Conservation (phyloP, 2,113 vertebrate genomes). For the Entelurus aequoreus region DNA sequence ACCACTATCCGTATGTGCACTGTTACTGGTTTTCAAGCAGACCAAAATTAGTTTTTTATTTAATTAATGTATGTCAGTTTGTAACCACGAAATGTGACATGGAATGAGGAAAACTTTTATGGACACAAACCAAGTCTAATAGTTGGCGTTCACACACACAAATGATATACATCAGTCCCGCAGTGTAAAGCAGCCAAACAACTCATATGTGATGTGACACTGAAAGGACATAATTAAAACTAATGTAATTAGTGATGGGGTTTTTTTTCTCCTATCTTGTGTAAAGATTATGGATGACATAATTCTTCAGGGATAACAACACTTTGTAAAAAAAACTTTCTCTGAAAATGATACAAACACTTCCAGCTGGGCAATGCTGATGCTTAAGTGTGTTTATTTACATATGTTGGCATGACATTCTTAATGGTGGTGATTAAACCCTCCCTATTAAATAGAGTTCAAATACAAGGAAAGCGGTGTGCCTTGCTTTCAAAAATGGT, state of each 20-base stretch:
- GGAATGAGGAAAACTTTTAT: background rate
- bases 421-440: background rate
- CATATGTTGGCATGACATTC: slow-evolving; percentile 1
- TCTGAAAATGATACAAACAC: slow-evolving; percentile 16
- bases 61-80: too few relatives aligned
- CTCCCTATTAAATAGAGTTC: background rate
- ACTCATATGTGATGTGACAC: slow-evolving; percentile 23
- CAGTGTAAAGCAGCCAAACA: slow-evolving; percentile 19
- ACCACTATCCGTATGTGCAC: too few relatives aligned
- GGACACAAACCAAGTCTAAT: slow-evolving; percentile 19
- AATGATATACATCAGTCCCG: slow-evolving; percentile 10
- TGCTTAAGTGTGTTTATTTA: background rate
- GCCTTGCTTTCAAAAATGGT: background rate
- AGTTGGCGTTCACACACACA: slow-evolving; percentile 23
- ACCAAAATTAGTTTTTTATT: too few relatives aligned
- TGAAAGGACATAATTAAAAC: slow-evolving; percentile 10
- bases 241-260: slow-evolving; percentile 11
- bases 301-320: slow-evolving; percentile 31
- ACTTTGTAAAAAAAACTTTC: slow-evolving; percentile 10
- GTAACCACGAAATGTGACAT: too few relatives aligned
- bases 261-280: slow-evolving; percentile 25
- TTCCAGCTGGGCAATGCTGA: background rate
- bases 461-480: background rate
- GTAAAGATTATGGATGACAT: slow-evolving; percentile 29
- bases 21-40: too few relatives aligned